Evolutionary conservation across 1,140 invertebrate genomes (phyloP), one percentile per base, ranked within the genome.

Genomic region (Potamilus streckersoni): DNA sequence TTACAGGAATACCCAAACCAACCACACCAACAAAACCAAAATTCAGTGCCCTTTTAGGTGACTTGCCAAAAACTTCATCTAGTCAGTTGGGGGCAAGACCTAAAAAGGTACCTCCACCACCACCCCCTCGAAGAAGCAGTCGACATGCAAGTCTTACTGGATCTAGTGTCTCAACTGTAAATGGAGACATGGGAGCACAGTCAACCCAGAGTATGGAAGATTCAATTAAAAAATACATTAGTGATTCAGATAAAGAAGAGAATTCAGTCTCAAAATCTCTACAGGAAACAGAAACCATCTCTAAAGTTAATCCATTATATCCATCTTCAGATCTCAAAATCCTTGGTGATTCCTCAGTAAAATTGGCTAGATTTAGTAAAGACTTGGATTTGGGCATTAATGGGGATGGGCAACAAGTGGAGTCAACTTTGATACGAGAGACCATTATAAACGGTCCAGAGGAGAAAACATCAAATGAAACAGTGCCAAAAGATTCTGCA

Each of bases 101-200:
- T 27, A 83, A 80, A 61, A 80, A 79, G 60, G 60, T 79, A n/a
- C 81, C 81, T n/a, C 81, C 81, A 55, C 81, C 81, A 23, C 79
- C 81, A 56, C 81, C 81, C 27, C 81, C 81, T 17, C 78, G 81
- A 49, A 80, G 79, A 63, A 83, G 81, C 49, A 83, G 81, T 71
- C 65, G 71, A 31, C 71, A 78, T 16, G 75, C 80, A 20, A 70
- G 78, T 16, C 70, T 75, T 1, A 16, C 69, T n/a, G 62, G 71
- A 23, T 70, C 71, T 3, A 78, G 74, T 27, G 73, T 69, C 23
- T 72, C 76, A 23, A 75, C 79, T 59, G 49, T 71, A 17, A 78
- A 80, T 76, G 79, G 76, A 20, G 38, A 60, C 20, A 64, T 80
- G 27, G 69, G 61, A 57, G 17, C 70, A n/a, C 71, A 71, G 15